Evolutionary conservation across 2,113 vertebrate species (phyloP).

Genomic region (Tinamus guttatus): DNA sequence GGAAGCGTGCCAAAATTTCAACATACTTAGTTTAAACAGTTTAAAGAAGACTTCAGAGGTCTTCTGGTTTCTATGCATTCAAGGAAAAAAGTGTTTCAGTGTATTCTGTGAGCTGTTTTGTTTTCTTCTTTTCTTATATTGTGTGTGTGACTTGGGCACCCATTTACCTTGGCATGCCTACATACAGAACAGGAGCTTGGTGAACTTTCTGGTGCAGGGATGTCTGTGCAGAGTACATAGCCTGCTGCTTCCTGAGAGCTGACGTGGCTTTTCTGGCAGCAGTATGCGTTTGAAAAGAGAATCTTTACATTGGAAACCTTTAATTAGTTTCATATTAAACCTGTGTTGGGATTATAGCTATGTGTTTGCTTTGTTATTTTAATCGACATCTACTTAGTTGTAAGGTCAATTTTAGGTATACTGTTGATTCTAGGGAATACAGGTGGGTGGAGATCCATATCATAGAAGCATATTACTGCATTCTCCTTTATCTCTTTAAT

Average conservation of each 20-base stretch:
- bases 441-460: neutral
- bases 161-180: constrained; percentile 27
- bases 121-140: neutral
- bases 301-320: neutral
- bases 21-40: neutral
- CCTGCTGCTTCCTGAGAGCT: neutral
- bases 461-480: neutral
- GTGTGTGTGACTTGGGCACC: neutral
- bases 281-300: neutral
- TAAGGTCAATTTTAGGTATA: neutral
- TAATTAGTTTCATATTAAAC: neutral
- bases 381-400: neutral
- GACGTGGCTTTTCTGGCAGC: neutral
- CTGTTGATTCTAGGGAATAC: neutral
- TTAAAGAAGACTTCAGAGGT: neutral
- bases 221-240: constrained; percentile 18
- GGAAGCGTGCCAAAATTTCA: neutral
- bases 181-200: constrained; percentile 36
- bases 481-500: neutral
- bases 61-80: neutral
- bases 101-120: neutral
- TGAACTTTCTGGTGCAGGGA: neutral
- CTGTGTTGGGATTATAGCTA: accelerated
- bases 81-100: neutral
- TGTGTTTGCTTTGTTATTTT: neutral